Percentiles rank a stretch among this genome's conserved stretches.
These are phyloP conservation scores for Mantis religiosa DNA, from an alignment of 2,888 invertebrate genomes.

Conservation along the genomic window DNA sequence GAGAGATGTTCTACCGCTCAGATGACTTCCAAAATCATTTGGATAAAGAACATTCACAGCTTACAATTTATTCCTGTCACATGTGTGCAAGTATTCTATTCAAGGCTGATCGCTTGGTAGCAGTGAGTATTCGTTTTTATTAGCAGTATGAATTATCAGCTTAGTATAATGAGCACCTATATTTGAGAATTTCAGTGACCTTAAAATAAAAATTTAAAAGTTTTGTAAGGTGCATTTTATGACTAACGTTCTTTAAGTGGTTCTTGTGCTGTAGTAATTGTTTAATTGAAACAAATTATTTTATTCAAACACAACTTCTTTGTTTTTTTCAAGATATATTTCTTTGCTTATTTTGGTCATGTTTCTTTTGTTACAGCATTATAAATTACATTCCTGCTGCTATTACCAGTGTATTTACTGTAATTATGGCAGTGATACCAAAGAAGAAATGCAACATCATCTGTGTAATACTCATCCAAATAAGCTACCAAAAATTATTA, in stretches of 20 bases:
- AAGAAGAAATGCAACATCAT: slow-evolving; percentile 47
- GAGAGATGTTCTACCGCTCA: slow-evolving; percentile 41
- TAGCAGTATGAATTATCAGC: background rate
- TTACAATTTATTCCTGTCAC: slow-evolving; percentile 30
- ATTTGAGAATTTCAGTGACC: too few species aligned
- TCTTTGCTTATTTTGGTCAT: too few species aligned
- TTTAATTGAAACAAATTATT: too few species aligned
- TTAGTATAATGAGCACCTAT: background rate
- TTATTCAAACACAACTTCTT: too few species aligned
- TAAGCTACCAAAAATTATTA: slow-evolving; percentile 41
- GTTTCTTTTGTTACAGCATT: slow-evolving; percentile 40
- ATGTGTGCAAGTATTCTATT: slow-evolving; percentile 23
- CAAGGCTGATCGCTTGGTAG: slow-evolving; percentile 26
- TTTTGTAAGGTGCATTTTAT: too few species aligned
- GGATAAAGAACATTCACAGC: slow-evolving; percentile 21
- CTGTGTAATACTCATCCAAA: slow-evolving; percentile 46
- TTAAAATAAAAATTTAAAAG: too few species aligned
- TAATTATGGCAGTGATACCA: slow-evolving; percentile 41
- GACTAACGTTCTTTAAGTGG: too few species aligned
- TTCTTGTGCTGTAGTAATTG: too few species aligned
- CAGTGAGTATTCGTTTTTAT: slow-evolving; percentile 28
- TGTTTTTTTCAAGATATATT: too few species aligned
- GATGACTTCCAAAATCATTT: slow-evolving; percentile 37
- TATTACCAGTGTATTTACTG: slow-evolving; percentile 53
- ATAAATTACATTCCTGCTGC: slow-evolving; percentile 44